phyloP scores from a whole-genome alignment of 2,113 vertebrate genomes.

The Murina feae region DNA sequence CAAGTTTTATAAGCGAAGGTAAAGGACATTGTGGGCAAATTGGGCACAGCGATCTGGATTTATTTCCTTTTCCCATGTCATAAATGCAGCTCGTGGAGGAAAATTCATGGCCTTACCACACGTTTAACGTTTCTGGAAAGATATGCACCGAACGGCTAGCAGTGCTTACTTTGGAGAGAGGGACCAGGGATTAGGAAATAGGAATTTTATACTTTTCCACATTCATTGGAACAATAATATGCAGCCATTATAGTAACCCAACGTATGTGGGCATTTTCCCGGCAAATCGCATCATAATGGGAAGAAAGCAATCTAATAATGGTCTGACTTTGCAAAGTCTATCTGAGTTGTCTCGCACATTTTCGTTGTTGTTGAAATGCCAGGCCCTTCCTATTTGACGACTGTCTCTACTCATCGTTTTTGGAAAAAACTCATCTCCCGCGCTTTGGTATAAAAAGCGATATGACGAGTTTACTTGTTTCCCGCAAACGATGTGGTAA shows the following conservation, averaged over 20 bases:
- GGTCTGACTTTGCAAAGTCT: no score
- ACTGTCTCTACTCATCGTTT: no score
- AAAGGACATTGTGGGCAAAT: neutral
- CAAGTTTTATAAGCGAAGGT: neutral
- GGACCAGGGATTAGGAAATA: neutral
- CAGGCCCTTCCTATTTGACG: no score
- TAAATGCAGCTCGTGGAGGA: neutral
- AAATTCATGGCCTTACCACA: neutral
- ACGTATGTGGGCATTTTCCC: no score
- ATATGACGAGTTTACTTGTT: no score
- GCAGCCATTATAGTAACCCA: neutral
- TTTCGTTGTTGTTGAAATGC: no score
- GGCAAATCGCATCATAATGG: no score
- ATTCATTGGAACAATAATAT: neutral
- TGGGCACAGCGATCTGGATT: neutral
- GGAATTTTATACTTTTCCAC: neutral
- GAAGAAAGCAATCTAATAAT: no score
- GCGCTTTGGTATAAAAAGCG: no score
- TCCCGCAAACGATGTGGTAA: no score
- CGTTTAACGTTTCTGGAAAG: neutral
- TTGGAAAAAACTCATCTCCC: no score
- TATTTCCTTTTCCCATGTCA: neutral
- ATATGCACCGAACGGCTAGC: neutral
- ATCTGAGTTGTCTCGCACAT: no score
- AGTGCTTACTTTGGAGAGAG: neutral